These are phyloP conservation scores for Sclerurus mexicanus DNA, from an alignment of 2,113 vertebrate genomes.

Conservation along the genomic window DNA sequence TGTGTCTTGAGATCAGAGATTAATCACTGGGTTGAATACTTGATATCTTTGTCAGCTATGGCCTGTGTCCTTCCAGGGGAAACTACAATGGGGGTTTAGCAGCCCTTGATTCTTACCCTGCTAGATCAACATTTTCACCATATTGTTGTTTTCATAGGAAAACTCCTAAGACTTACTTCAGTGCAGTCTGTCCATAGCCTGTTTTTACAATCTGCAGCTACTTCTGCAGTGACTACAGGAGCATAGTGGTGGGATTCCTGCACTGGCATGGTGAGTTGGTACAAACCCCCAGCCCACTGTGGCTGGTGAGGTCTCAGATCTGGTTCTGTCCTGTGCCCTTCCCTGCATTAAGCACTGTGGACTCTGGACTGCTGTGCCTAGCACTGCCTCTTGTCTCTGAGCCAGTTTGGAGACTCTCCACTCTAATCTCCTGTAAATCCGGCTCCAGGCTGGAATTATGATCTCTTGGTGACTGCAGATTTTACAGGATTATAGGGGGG, in stretches of 20 bases:
- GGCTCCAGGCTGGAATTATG: background rate
- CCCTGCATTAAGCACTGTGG: fast-evolving
- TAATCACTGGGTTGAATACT: background rate
- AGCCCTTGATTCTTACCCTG: background rate
- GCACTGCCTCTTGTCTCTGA: background rate
- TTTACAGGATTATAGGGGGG: background rate
- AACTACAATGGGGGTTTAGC: background rate
- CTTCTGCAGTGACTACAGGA: background rate
- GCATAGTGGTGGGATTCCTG: background rate
- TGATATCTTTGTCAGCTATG: background rate
- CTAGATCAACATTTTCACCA: background rate
- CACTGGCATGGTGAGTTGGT: fast-evolving
- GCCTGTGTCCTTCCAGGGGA: background rate
- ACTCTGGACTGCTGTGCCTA: background rate
- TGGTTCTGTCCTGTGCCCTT: background rate
- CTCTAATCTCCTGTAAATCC: background rate
- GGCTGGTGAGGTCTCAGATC: background rate
- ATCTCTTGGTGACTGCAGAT: background rate
- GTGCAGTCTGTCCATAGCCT: background rate
- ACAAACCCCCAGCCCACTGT: background rate
- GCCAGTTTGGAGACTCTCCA: background rate
- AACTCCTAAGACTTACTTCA: background rate
- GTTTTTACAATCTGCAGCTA: background rate
- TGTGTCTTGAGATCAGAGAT: background rate
- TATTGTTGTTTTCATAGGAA: background rate